Evolutionary conservation across 2,888 invertebrate genomes (phyloP).

Genomic region (Conus canariensis): DNA sequence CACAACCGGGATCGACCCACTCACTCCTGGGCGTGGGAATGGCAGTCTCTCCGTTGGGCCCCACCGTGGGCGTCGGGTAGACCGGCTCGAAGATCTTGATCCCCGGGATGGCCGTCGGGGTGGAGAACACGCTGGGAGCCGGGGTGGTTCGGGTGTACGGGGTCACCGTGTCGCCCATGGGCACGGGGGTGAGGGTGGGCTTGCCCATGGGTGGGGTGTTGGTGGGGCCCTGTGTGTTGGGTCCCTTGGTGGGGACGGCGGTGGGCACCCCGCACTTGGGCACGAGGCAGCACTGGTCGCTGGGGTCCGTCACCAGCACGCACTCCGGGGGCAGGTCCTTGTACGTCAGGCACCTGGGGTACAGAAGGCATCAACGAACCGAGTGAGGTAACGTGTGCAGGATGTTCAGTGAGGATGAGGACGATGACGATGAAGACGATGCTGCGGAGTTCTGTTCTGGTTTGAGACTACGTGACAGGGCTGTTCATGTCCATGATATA

Average conservation of each 20-base stretch:
- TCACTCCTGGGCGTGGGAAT: constrained; percentile 37
- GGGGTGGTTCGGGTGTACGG: constrained; percentile 1
- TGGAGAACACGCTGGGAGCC: constrained; percentile 31
- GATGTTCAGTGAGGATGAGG: too few species aligned
- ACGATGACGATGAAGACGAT: too few species aligned
- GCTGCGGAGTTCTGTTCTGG: too few species aligned
- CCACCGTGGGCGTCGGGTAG: constrained; percentile 17
- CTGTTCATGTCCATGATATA: too few species aligned
- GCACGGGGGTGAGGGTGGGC: constrained; percentile 4
- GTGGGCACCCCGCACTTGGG: constrained; percentile 56
- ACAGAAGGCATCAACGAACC: too few species aligned
- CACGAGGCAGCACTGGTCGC: constrained; percentile 63
- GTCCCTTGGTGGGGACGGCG: constrained; percentile 48
- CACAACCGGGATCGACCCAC: neutral
- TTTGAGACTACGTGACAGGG: too few species aligned
- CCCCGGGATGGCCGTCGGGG: constrained; percentile 40
- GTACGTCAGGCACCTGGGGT: constrained; percentile 46
- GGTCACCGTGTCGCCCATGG: neutral
- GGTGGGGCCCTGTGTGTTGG: neutral
- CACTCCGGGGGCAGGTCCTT: constrained; percentile 53
- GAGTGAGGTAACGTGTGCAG: neutral
- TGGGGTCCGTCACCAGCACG: constrained; percentile 59
- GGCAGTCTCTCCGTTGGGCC: constrained; percentile 34
- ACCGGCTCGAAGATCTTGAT: constrained; percentile 35
- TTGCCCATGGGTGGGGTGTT: neutral